Conservation (phyloP, 2,113 vertebrate genomes). For the Salvelinus fontinalis region DNA sequence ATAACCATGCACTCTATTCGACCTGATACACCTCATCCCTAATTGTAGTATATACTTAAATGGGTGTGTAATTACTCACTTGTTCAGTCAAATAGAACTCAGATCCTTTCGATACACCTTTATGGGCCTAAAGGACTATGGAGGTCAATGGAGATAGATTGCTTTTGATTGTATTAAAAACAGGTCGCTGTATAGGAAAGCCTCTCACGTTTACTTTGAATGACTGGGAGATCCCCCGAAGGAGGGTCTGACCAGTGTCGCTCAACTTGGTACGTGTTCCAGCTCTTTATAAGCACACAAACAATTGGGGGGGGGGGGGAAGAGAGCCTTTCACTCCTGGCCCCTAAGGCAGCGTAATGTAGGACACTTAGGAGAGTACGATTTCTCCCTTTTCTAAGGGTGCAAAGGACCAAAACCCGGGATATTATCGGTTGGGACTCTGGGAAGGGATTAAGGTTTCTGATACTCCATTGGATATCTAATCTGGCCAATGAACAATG, state of each 20-base stretch:
- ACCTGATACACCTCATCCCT: background rate
- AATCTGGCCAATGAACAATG: slow-evolving; percentile 50
- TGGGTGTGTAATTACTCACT: background rate
- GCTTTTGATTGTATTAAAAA: slow-evolving; percentile 6
- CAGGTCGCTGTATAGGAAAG: background rate
- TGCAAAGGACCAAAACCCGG: slow-evolving; percentile 34
- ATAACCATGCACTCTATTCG: background rate
- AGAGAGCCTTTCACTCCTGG: slow-evolving; percentile 19
- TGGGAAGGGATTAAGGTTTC: slow-evolving; percentile 37
- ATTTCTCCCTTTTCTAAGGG: slow-evolving; percentile 54
- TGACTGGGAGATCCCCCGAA: slow-evolving; percentile 15
- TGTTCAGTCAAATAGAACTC: background rate
- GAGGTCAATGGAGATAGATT: background rate
- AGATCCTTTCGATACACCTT: background rate
- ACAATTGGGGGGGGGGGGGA: slow-evolving; percentile 40
- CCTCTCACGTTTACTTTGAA: slow-evolving; percentile 41
- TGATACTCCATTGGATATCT: slow-evolving; percentile 35
- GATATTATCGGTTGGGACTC: slow-evolving; percentile 22
- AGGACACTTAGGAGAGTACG: slow-evolving; percentile 50
- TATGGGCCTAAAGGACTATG: background rate
- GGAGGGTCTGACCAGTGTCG: slow-evolving; percentile 33
- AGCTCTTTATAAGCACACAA: slow-evolving; percentile 17
- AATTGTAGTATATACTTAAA: background rate
- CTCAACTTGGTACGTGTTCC: slow-evolving; percentile 42
- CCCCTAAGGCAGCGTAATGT: slow-evolving; percentile 41